Percentiles rank a stretch among this genome's conserved stretches.
Conservation (phyloP, 1,140 invertebrate species). For the Matsumurasca onukii region DNA sequence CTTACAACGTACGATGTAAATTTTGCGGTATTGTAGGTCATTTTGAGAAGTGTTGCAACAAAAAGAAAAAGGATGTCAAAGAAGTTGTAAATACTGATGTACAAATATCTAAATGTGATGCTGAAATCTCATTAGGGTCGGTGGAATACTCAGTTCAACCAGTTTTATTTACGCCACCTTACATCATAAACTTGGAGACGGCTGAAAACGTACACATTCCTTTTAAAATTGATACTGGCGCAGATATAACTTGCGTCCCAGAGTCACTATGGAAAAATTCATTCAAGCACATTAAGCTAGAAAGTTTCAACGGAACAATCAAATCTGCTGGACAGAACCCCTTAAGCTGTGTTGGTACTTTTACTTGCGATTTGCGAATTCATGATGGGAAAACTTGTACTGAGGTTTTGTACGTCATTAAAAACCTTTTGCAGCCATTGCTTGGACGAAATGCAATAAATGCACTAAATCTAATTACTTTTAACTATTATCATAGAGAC, state of each 20-base stretch:
- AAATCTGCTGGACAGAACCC: neutral
- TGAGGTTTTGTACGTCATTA: neutral
- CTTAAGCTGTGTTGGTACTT: neutral
- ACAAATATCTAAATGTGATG: too few species aligned
- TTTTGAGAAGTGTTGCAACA: neutral
- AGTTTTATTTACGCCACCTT: neutral
- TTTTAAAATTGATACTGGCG: slow-evolving; percentile 8
- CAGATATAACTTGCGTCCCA: neutral
- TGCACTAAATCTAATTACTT: neutral
- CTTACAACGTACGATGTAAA: neutral
- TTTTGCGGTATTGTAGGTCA: neutral
- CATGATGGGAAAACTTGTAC: neutral
- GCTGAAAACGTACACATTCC: neutral
- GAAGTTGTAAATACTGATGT: neutral
- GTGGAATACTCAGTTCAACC: neutral
- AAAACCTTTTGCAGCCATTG: neutral
- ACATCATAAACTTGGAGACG: neutral
- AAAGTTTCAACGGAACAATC: neutral
- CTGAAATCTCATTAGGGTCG: neutral
- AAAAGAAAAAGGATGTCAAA: neutral
- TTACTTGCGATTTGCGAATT: neutral
- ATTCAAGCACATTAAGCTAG: neutral
- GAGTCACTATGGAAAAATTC: neutral
- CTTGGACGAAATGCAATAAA: neutral
- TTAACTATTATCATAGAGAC: neutral